Base-by-base conservation (phyloP, 53 echinoderm and acorn worm genomes). In the Stichopus horrens region DNA sequence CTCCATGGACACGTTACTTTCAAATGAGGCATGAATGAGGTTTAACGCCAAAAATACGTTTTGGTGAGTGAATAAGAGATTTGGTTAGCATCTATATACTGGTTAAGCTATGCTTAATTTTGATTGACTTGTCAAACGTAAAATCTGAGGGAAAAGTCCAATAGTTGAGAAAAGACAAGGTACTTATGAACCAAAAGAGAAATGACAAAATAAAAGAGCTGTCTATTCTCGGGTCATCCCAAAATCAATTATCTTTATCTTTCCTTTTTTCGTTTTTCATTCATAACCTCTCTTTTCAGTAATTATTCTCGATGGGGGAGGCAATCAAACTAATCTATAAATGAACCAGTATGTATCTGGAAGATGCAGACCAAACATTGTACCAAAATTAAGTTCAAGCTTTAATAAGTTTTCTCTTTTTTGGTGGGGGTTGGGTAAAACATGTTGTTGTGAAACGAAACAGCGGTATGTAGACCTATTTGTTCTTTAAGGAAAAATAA, bases 281-380 rank as follows among this genome's bases (percentile, higher is more conserved):
- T 3, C 4, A 74, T 74, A 74, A 74, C 75, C 75, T 74, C n/a
- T 9, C 75, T 74, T 74, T 74, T 18, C 75, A 74, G 11, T 74
- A 3, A 74, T 4, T 74, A 74, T 74, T 74, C 23, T 74, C n/a
- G 9, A 74, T 74, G 10, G 75, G n/a, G 5, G 4, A 74, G 75
- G 75, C 23, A 74, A 74, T 74, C 75, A 74, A 74, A 74, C 75
- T 74, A 74, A 74, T 74, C 75, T 74, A 74, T 74, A 74, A 74
- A 74, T 74, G 2, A 74, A 74, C 2, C 75, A 74, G 75, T 74
- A 65, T 65, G 66, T 65, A 74, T 74, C 75, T 74, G 75, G 75
- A 74, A 74, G 75, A 74, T 74, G 75, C 75, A 13, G 23, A 74
- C 75, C 75, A 74, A 74, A 74, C 10, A 10, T 74, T 0, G 11